Evolutionary conservation across 2,888 invertebrate genomes (phyloP), one percentile per base, ranked within the genome.

Genomic region (Gymnocheta viridis): DNA sequence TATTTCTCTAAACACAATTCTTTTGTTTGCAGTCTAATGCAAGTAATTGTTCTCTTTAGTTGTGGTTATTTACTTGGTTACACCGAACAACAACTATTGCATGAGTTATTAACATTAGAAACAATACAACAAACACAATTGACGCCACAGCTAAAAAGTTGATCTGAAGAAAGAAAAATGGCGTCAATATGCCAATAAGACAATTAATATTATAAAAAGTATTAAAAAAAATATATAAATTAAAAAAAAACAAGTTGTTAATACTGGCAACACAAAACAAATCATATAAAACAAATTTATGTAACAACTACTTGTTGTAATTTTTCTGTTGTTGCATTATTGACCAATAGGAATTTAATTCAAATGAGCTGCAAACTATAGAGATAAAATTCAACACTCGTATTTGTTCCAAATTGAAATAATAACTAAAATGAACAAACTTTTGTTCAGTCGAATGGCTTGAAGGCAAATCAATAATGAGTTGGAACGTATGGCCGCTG

Each of bases 311-410:
- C 19, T 41, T 51, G n/a, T 44, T 56, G 44, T 32, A 32, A 32
- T 44, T 19, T 27, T 29, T 24, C 17, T 38, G 56, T 76, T 76
- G 54, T 66, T 80, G 72, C 38, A 47, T 66, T 73, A 74, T 79
- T 85, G 73, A 69, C 80, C 85, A 85, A 82, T 82, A 38, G 73
- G 80, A 80, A 80, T 82, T 80, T 51, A 69, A 80, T 80, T 62
- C 76, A 80, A 79, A 76, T 74, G 47, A 76, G 60, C n/a, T 76
- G 56, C 66, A 62, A 70, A 22, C n/a, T 17, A 32, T 6, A 70
- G 14, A 58, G 9, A 64, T 14, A 64, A 35, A 56, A 56, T 32
- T 62, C 4, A 49, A 17, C 22, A 73, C 9, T n/a, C 38, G 38
- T 38, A 27, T 9, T n/a, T 51, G 41, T 38, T 79, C 47, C 56